Percentiles rank a stretch among this genome's conserved stretches.
These are phyloP conservation scores for Pyrocephalus nanus DNA, from an alignment of 2,797 vertebrate genomes.

Conservation along the genomic window DNA sequence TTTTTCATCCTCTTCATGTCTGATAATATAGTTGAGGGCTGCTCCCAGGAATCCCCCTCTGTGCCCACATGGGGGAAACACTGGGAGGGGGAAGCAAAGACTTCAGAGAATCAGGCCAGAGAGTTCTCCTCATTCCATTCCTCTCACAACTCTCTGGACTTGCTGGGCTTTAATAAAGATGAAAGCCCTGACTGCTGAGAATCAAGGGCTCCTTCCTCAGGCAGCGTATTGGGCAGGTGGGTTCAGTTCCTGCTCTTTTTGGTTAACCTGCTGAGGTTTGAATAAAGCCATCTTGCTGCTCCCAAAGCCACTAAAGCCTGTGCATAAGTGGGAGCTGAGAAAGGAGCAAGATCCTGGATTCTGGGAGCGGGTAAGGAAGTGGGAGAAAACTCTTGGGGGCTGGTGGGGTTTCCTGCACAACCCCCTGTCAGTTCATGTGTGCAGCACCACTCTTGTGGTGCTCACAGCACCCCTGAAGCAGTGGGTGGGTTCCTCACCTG, in stretches of 20 bases:
- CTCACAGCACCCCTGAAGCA: not conserved
- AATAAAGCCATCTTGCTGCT: not conserved
- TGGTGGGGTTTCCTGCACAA: no score
- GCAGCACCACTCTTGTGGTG: rapidly evolving
- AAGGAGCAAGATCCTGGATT: not conserved
- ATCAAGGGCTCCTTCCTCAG: not conserved
- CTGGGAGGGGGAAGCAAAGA: not conserved
- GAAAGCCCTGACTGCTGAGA: not conserved
- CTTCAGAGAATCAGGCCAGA: not conserved
- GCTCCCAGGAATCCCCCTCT: not conserved
- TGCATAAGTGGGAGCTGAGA: not conserved
- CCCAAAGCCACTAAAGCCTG: not conserved
- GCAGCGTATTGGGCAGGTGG: not conserved
- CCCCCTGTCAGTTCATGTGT: rapidly evolving
- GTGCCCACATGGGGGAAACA: not conserved
- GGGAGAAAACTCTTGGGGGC: not conserved
- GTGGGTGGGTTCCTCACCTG: not conserved
- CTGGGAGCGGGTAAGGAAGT: not conserved
- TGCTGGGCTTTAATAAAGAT: not conserved
- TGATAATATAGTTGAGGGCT: not conserved
- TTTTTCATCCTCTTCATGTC: slow-evolving; percentile 42
- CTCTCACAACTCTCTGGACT: not conserved
- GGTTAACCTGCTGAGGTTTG: not conserved
- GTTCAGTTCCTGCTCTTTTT: not conserved
- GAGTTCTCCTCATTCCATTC: not conserved